These are phyloP conservation scores for Cossypha polioptera DNA, from an alignment of 2,797 vertebrate genomes.

Conservation along the genomic window DNA sequence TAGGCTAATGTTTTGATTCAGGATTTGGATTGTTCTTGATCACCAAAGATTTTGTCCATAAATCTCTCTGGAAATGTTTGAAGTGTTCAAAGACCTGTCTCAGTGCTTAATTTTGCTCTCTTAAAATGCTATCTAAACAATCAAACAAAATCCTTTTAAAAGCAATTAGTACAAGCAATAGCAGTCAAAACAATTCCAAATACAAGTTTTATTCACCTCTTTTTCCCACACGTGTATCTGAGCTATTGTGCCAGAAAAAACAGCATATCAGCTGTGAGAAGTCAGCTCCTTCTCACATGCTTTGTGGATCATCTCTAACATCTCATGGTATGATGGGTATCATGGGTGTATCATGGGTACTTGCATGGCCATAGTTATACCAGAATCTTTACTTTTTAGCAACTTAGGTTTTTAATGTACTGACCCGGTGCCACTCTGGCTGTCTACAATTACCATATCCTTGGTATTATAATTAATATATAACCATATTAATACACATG, in stretches of 20 bases:
- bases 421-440: not conserved
- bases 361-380: not conserved
- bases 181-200: not conserved
- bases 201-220: not conserved
- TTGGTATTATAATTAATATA: not conserved
- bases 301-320: not conserved
- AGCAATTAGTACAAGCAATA: not conserved
- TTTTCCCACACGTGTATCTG: not conserved
- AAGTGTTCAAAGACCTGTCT: constrained; percentile 8
- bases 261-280: not conserved
- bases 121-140: constrained; percentile 3
- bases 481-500: not conserved
- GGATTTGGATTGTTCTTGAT: constrained; percentile 13
- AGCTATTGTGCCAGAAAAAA: not conserved
- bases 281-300: not conserved
- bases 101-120: not conserved
- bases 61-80: not conserved
- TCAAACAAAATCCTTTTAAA: constrained; percentile 15
- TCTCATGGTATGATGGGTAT: too few species aligned
- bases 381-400: not conserved
- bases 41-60: not conserved
- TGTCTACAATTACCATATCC: not conserved
- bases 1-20: constrained; percentile 20
- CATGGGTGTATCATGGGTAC: not conserved
- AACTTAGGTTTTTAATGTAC: not conserved